Evolutionary conservation across 2,113 vertebrate species (phyloP).

Genomic region (Rutilus rutilus): DNA sequence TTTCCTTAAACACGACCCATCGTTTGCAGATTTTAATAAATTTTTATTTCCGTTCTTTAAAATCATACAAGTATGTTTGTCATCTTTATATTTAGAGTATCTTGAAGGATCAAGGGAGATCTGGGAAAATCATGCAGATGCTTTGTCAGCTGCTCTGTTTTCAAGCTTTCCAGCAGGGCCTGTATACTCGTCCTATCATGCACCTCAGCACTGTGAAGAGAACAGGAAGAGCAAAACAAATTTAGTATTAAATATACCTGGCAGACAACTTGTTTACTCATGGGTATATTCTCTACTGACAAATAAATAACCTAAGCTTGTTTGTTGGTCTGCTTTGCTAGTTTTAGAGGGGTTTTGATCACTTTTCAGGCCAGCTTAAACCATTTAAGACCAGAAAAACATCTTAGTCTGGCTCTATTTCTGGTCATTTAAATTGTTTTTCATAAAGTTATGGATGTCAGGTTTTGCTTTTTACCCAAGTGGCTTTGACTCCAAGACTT

Average conservation of each 20-base stretch:
- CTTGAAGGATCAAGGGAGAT: neutral
- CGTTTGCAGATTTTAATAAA: conserved; percentile 44
- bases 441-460: neutral
- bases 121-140: neutral
- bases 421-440: neutral
- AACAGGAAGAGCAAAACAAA: conserved; percentile 19
- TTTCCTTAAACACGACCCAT: neutral
- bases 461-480: neutral
- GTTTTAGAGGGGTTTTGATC: neutral
- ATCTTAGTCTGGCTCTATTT: neutral
- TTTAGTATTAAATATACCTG: neutral
- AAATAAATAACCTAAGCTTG: neutral
- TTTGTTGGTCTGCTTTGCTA: neutral
- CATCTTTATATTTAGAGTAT: neutral
- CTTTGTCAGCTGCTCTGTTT: neutral
- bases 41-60: conserved; percentile 26
- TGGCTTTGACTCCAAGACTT: too few species aligned
- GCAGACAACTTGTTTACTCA: neutral
- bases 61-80: neutral
- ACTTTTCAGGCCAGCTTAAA: neutral
- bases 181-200: conserved; percentile 95
- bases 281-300: neutral
- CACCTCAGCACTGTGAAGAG: conserved; percentile 85
- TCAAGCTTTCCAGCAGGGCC: conserved; percentile 91
- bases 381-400: neutral